phyloP scores from a whole-genome alignment of 2,113 vertebrate genomes.

The Seriola quinqueradiata region DNA sequence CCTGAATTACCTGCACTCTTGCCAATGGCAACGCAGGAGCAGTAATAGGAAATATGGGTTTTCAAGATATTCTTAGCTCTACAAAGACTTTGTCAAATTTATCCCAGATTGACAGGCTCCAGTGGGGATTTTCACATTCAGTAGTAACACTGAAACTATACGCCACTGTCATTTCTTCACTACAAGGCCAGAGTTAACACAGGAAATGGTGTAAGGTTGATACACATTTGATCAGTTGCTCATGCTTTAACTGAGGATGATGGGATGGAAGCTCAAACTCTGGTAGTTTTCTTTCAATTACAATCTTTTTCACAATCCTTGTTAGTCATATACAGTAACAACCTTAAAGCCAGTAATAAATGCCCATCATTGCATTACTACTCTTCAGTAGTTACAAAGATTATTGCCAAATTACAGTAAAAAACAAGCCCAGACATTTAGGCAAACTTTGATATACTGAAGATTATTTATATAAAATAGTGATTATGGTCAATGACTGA shows the following conservation, averaged over 20 bases:
- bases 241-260: not conserved
- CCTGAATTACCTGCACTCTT: constrained; percentile 65
- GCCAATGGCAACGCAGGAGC: constrained; percentile 54
- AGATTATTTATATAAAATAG: not conserved
- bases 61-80: constrained; percentile 74
- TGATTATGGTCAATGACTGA: not conserved
- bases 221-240: constrained; percentile 37
- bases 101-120: constrained; percentile 64
- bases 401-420: too few relatives aligned
- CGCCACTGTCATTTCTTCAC: constrained; percentile 35
- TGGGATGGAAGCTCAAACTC: not conserved
- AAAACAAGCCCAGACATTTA: not conserved
- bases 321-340: not conserved
- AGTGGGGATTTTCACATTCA: constrained; percentile 62
- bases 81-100: constrained; percentile 60
- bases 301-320: not conserved
- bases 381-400: not conserved
- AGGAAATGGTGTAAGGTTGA: constrained; percentile 23
- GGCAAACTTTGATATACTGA: too few relatives aligned
- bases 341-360: too few relatives aligned
- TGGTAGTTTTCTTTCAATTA: not conserved
- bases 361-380: not conserved
- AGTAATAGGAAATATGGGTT: constrained; percentile 59
- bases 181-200: constrained; percentile 17
- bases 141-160: constrained; percentile 27